A percentile compares a stretch with the other conserved stretches of the same genome.
phyloP scores from a whole-genome alignment of 2,797 vertebrate species.

The Protosalanx chinensis region DNA sequence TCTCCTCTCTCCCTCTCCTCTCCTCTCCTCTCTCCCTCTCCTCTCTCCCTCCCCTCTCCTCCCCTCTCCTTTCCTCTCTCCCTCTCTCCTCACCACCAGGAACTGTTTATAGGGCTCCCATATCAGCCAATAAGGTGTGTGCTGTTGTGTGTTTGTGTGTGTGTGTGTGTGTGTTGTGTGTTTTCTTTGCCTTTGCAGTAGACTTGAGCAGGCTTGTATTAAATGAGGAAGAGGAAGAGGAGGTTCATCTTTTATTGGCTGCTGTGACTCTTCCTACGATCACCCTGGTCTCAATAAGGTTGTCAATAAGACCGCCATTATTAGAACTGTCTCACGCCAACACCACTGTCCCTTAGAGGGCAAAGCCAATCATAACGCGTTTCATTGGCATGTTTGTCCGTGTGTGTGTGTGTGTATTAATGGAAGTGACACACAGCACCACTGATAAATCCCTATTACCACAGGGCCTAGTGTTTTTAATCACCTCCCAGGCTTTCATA shows the following conservation, averaged over 20 bases:
- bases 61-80: too few species aligned
- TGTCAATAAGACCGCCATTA: constrained; percentile 64
- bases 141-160: background rate
- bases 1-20: too few species aligned
- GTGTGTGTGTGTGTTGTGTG: background rate
- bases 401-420: constrained; percentile 13
- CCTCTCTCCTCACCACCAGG: background rate
- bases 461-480: constrained; percentile 28
- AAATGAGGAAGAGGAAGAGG: constrained; percentile 49
- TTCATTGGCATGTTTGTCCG: constrained; percentile 28
- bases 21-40: background rate
- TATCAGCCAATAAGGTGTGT: background rate
- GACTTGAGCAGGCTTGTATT: constrained; percentile 12
- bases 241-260: constrained; percentile 59
- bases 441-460: background rate
- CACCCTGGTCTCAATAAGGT: constrained; percentile 63
- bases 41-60: background rate
- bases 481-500: constrained; percentile 37
- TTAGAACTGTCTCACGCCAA: constrained; percentile 61
- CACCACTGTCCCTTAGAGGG: constrained; percentile 50
- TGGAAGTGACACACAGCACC: constrained; percentile 2
- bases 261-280: constrained; percentile 42
- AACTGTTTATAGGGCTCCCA: background rate
- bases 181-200: background rate
- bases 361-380: constrained; percentile 63